Evolutionary conservation across 2,797 vertebrate species (phyloP).

Genomic region (Glyptemys insculpta): DNA sequence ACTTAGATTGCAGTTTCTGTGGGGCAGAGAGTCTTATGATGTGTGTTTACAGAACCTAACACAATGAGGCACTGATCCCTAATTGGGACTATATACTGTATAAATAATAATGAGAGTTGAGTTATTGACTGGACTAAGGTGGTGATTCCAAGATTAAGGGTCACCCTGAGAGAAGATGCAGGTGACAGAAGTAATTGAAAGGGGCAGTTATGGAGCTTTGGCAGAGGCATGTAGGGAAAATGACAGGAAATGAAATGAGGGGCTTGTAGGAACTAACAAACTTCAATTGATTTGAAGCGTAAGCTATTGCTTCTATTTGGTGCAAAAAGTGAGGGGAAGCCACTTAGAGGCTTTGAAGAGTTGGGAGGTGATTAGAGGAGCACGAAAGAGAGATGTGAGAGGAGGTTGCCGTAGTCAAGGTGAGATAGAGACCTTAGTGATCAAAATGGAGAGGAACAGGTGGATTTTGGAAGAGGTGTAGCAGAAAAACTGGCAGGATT

Average conservation of each 20-base stretch:
- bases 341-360: neutral
- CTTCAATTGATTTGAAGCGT: neutral
- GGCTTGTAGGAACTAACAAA: neutral
- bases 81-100: slow-evolving; percentile 16
- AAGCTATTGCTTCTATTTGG: neutral
- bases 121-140: neutral
- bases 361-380: neutral
- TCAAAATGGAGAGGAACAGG: neutral
- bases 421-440: neutral
- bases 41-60: neutral
- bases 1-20: neutral
- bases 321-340: neutral
- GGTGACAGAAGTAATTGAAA: neutral
- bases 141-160: neutral
- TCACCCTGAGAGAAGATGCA: neutral
- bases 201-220: neutral
- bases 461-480: neutral
- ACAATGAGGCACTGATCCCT: neutral
- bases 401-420: neutral
- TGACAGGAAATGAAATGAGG: neutral
- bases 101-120: neutral
- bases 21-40: neutral
- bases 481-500: neutral
- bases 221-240: neutral
- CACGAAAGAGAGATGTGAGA: neutral